These are phyloP conservation scores for Himalopsyche japonica DNA, from an alignment of 2,888 invertebrate genomes.

Conservation along the genomic window DNA sequence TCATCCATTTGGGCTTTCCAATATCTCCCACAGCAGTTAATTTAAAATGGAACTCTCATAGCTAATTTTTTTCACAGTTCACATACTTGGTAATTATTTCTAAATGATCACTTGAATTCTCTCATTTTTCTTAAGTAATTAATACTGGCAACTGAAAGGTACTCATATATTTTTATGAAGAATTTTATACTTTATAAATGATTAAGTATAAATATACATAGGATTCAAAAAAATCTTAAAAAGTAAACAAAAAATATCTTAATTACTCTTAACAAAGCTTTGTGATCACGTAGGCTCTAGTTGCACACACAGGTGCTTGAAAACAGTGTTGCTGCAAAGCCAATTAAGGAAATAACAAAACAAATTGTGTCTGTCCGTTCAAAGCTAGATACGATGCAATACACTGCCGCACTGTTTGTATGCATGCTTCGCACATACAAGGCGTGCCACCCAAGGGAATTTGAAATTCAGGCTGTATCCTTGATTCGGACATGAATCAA, in stretches of 20 bases:
- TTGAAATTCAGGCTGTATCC: background rate
- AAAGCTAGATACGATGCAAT: background rate
- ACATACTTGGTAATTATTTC: no score
- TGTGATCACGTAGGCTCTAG: background rate
- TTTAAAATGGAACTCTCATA: no score
- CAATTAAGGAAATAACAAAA: slow-evolving; percentile 20
- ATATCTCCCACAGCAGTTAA: no score
- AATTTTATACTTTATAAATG: no score
- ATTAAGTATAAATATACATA: no score
- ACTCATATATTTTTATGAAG: no score
- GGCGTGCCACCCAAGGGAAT: background rate
- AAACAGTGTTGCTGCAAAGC: background rate
- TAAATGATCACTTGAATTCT: no score
- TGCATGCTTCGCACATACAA: background rate
- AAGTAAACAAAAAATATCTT: background rate
- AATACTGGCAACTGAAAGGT: no score
- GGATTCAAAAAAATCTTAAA: no score
- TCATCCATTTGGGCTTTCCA: no score
- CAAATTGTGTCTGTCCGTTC: slow-evolving; percentile 1
- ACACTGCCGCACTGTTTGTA: background rate
- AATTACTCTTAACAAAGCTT: background rate
- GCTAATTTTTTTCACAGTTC: no score
- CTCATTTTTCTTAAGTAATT: no score
- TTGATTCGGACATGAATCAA: background rate
- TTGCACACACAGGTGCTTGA: background rate